These are phyloP conservation scores for Sebastes kiyomatsui DNA, from an alignment of 2,797 vertebrate genomes.

Conservation along the genomic window DNA sequence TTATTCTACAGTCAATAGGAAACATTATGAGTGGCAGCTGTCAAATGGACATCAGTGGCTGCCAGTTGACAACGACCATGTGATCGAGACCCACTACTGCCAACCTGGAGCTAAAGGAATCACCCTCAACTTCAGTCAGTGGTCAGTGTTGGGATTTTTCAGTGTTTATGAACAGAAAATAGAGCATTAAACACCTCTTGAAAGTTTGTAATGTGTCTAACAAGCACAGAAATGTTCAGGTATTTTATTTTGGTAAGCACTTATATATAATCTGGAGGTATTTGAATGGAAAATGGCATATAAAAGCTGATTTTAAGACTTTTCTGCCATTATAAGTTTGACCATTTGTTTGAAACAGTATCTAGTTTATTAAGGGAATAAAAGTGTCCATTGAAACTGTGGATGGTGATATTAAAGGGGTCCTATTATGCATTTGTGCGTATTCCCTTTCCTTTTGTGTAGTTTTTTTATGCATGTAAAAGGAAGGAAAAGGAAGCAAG, in stretches of 20 bases:
- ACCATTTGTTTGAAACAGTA: not conserved
- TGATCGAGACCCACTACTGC: constrained; percentile 80
- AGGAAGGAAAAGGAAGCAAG: no score
- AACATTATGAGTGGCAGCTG: constrained; percentile 72
- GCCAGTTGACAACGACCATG: constrained; percentile 60
- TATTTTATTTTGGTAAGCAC: not conserved
- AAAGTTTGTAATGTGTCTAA: not conserved
- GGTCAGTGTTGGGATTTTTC: constrained; percentile 47
- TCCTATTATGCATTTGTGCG: no score
- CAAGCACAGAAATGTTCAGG: not conserved
- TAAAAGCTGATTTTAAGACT: not conserved
- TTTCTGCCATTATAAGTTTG: not conserved
- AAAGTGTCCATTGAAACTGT: not conserved
- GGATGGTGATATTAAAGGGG: not conserved
- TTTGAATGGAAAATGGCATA: not conserved
- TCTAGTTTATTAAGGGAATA: not conserved
- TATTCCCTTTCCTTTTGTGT: no score
- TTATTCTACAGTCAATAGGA: constrained; percentile 41
- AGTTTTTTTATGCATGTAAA: no score
- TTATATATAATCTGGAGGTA: not conserved
- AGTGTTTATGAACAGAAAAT: not conserved
- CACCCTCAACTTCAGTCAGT: constrained; percentile 40
- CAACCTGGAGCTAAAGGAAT: constrained; percentile 77
- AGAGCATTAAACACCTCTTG: accelerated
- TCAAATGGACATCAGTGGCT: constrained; percentile 44